Conservation (phyloP, 2,797 vertebrate species). For the Pterois miles region DNA sequence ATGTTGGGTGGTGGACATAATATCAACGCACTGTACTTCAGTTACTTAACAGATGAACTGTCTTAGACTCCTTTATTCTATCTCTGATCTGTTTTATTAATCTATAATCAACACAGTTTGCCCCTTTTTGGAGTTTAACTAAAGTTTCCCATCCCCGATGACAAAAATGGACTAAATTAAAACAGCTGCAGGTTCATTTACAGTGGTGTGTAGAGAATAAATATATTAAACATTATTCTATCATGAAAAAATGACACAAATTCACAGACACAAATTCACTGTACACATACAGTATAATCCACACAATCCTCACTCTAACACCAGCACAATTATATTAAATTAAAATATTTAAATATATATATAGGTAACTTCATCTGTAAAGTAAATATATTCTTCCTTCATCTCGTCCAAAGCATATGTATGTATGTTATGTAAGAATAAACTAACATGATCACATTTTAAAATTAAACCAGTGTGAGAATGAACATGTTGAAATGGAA, state of each 20-base stretch:
- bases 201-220: constrained; percentile 31
- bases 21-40: background rate
- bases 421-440: background rate
- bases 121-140: background rate
- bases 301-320: constrained; percentile 15
- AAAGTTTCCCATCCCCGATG: background rate
- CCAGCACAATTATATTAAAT: constrained; percentile 18
- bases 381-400: constrained; percentile 8
- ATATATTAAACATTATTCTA: constrained; percentile 24
- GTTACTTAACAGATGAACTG: background rate
- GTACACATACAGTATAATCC: constrained; percentile 7
- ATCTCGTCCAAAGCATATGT: background rate
- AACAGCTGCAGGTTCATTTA: background rate
- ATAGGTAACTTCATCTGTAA: constrained; percentile 15
- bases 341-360: constrained; percentile 19
- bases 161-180: background rate
- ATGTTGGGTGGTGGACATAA: background rate
- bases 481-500: background rate
- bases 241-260: background rate
- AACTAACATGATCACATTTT: background rate
- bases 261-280: constrained; percentile 4
- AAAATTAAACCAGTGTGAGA: background rate
- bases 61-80: background rate
- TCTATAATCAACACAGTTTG: background rate
- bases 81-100: background rate